phyloP scores from a whole-genome alignment of 1,140 invertebrate genomes.

The Cherax quadricarinatus region DNA sequence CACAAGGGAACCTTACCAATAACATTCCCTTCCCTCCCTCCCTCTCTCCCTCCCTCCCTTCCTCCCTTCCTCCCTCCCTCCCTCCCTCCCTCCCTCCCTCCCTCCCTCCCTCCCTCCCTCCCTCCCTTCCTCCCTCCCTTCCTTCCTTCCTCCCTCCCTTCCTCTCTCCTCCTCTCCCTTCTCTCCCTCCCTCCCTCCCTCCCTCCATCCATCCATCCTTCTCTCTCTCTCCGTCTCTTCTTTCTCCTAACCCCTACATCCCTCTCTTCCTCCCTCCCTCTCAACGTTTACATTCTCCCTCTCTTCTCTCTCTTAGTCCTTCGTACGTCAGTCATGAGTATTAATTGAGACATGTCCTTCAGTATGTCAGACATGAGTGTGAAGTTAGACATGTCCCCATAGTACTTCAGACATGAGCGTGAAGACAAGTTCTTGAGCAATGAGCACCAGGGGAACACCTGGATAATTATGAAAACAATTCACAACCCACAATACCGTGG shows the following conservation, averaged over 20 bases:
- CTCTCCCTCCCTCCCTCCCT: background rate
- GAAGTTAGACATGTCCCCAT: too few relatives aligned
- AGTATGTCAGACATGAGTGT: too few relatives aligned
- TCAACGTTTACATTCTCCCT: background rate
- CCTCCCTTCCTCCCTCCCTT: background rate
- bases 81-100: background rate
- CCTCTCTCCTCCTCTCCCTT: too few relatives aligned
- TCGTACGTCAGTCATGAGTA: too few relatives aligned
- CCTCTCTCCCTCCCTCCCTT: background rate
- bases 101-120: background rate
- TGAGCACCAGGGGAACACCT: too few relatives aligned
- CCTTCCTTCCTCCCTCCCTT: background rate
- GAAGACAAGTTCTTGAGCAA: too few relatives aligned
- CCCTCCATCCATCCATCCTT: background rate
- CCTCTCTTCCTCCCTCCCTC: background rate
- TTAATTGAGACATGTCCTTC: too few relatives aligned
- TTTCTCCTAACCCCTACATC: background rate
- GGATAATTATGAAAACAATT: too few relatives aligned
- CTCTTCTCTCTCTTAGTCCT: background rate
- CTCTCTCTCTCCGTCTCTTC: background rate
- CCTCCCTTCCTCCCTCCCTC: background rate
- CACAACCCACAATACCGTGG: too few relatives aligned
- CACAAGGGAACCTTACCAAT: too few relatives aligned
- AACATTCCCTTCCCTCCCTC: background rate
- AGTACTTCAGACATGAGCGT: too few relatives aligned